Percentiles rank a stretch among this genome's conserved stretches.
These are phyloP conservation scores for Ladona fulva DNA, from an alignment of 1,140 invertebrate genomes.

Conservation along the genomic window DNA sequence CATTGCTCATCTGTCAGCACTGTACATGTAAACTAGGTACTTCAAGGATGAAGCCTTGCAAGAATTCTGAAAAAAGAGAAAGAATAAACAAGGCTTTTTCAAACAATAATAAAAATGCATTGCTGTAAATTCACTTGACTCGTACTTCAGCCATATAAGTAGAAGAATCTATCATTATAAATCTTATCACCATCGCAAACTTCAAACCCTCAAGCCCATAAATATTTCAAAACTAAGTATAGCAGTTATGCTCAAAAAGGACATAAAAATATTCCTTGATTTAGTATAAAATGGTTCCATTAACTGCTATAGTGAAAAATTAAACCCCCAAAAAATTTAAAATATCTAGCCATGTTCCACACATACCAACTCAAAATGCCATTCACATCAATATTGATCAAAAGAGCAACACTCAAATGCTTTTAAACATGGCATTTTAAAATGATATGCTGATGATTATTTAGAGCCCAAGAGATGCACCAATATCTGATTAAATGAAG, in stretches of 20 bases:
- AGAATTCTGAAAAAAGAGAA: background rate
- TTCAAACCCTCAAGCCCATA: background rate
- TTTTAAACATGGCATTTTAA: background rate
- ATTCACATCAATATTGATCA: background rate
- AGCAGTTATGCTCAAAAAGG: background rate
- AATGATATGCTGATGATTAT: background rate
- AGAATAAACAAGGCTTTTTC: background rate
- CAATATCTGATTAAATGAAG: background rate
- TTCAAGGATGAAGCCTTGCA: background rate
- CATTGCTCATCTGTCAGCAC: background rate
- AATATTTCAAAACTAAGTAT: background rate
- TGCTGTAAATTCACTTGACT: background rate
- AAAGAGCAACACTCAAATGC: background rate
- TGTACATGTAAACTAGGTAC: background rate
- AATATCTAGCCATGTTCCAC: background rate
- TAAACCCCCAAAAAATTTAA: background rate
- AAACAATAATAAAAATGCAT: background rate
- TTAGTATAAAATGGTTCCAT: background rate
- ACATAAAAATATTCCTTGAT: background rate
- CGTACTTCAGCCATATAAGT: too few species aligned
- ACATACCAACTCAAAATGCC: background rate
- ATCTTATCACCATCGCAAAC: background rate
- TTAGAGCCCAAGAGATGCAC: background rate
- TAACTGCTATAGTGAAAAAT: background rate
- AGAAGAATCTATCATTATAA: background rate